Evolutionary conservation across 2,797 vertebrate genomes (phyloP), one percentile per base, ranked within the genome.

Genomic region (Neoniphon sammara): DNA sequence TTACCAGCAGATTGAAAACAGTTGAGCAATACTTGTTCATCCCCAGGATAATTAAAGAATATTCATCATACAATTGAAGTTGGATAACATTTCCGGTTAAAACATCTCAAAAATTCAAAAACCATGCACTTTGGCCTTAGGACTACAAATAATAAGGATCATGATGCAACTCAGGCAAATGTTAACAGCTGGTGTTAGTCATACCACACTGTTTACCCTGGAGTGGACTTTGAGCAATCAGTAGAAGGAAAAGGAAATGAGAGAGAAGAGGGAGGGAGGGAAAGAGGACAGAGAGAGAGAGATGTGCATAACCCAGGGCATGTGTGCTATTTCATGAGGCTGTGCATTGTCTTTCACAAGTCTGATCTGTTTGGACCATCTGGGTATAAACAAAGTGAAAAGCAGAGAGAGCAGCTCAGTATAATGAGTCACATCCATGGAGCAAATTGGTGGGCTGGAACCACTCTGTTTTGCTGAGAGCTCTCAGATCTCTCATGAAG

Each of bases 311-410:
- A 68, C 57, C 44, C 30, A 52, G 39, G 49, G 2, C 46, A 12
- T 74, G 59, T 69, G 69, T 2, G 11, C 50, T 34, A 12, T 58
- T 64, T 65, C 18, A 10, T 42, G 3, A 42, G 17, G 15, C n/a
- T 12, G 25, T 23, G 12, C 8, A 12, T 9, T 12, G 2, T 64
- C 12, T 3, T 25, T 27, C 52, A 21, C 21, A 12, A 3, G 18
- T 73, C 21, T 31, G 14, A 65, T 34, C 50, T 75, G 23, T 63
- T 11, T 20, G n/a, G 30, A 73, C 23, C 18, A 23, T 61, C 30
- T 17, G 50, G 63, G 21, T 30, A 15, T 15, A 70, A 44, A 54
- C 20, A 14, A 68, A 1, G 5, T 49, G 11, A 57, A 18, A 42
- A n/a, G 27, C 5, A 27, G 11, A 27, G 14, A 23, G 42, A 62